Percentiles rank a stretch among this genome's conserved stretches.
phyloP scores from a whole-genome alignment of 1,140 invertebrate species.

The Cecropterus lyciades region DNA sequence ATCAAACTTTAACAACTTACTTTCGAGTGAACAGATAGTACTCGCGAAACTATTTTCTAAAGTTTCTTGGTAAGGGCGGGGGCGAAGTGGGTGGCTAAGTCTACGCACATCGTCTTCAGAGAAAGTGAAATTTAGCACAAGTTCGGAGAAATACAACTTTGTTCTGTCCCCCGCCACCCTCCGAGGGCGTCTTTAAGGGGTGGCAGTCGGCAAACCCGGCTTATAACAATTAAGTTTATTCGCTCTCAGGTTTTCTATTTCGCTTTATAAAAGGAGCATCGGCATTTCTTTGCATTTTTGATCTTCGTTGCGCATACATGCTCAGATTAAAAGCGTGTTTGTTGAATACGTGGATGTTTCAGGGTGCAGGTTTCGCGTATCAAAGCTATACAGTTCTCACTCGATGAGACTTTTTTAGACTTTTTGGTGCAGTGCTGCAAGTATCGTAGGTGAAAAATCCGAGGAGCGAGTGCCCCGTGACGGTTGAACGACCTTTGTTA shows the following conservation, averaged over 20 bases:
- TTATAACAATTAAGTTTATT: slow-evolving; percentile 84
- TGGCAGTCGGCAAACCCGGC: slow-evolving; percentile 69
- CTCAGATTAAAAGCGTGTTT: slow-evolving; percentile 15
- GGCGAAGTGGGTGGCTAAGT: slow-evolving; percentile 71
- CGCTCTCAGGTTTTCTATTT: slow-evolving; percentile 73
- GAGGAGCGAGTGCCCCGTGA: slow-evolving; percentile 53
- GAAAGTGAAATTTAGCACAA: slow-evolving; percentile 84
- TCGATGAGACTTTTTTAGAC: slow-evolving; percentile 25
- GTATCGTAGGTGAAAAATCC: slow-evolving; percentile 47
- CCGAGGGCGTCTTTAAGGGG: slow-evolving; percentile 54
- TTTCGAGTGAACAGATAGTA: slow-evolving; percentile 22
- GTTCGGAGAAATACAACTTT: slow-evolving; percentile 81
- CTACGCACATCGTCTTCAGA: slow-evolving; percentile 80
- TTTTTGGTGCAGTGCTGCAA: slow-evolving; percentile 9
- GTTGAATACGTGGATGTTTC: slow-evolving; percentile 6
- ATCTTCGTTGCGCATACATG: slow-evolving; percentile 13
- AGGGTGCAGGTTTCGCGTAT: not conserved
- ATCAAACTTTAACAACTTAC: not conserved
- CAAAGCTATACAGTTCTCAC: not conserved
- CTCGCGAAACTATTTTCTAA: slow-evolving; percentile 57
- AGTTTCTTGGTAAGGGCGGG: slow-evolving; percentile 59
- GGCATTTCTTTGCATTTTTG: slow-evolving; percentile 39
- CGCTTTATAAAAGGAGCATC: slow-evolving; percentile 54
- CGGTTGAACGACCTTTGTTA: slow-evolving; percentile 82
- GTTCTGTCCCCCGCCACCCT: slow-evolving; percentile 56